phyloP scores from a whole-genome alignment of 2,113 vertebrate genomes.

The Psittacara wagleri region DNA sequence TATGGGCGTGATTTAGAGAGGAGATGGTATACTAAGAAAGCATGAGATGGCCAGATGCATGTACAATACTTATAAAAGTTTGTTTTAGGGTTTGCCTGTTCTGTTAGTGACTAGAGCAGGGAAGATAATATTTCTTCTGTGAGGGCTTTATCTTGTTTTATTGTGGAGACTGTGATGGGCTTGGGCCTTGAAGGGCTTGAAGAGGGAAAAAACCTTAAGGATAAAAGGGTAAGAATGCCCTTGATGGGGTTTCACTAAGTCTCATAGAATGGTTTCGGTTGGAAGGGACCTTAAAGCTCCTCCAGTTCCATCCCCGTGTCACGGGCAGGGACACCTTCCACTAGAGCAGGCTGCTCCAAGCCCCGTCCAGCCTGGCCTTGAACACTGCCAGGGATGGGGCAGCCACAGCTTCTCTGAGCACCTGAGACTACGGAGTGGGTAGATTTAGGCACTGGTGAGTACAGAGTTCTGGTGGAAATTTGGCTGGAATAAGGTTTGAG shows the following conservation, averaged over 20 bases:
- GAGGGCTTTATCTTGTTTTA: background rate
- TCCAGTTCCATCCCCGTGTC: background rate
- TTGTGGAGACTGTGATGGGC: background rate
- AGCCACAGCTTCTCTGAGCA: background rate
- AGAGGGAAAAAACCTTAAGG: background rate
- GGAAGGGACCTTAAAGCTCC: background rate
- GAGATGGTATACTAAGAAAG: background rate
- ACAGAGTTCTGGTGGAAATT: background rate
- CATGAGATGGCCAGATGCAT: background rate
- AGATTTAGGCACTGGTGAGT: background rate
- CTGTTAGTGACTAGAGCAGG: too few relatives aligned
- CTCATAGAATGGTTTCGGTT: background rate
- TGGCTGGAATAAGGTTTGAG: background rate
- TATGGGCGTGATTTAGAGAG: background rate
- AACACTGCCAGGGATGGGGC: background rate
- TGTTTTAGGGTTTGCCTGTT: background rate
- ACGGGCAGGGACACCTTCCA: background rate
- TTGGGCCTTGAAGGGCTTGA: background rate
- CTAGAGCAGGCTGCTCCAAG: background rate
- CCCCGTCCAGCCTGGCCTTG: background rate
- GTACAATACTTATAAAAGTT: background rate
- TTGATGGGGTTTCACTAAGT: background rate
- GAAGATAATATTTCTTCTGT: too few relatives aligned
- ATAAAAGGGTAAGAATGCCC: background rate
- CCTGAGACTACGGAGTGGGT: rapidly evolving